Evolutionary conservation across 2,888 invertebrate species (phyloP).

Genomic region (Agriopis marginaria): DNA sequence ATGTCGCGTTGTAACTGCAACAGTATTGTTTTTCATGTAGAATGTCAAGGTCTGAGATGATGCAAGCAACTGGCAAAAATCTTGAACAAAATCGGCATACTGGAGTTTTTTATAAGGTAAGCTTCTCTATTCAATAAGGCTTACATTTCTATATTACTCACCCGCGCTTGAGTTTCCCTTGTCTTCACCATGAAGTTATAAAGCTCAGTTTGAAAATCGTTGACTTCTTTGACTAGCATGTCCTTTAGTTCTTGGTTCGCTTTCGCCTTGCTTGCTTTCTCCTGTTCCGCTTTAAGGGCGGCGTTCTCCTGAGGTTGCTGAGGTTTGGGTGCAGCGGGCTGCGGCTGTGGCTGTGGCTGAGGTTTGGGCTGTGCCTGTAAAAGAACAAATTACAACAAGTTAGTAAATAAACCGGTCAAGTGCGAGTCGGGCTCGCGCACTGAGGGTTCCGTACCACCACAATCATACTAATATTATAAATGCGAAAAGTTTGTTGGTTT

Average conservation of each 20-base stretch:
- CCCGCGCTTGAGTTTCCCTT: constrained; percentile 79
- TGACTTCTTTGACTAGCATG: constrained; percentile 88
- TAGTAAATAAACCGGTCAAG: no score
- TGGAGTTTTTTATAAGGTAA: no score
- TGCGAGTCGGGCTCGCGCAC: no score
- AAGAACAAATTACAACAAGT: background rate
- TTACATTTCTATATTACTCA: constrained; percentile 65
- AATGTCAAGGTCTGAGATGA: no score
- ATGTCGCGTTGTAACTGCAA: constrained; percentile 71
- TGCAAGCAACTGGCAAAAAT: no score
- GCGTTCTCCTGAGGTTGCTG: constrained; percentile 58
- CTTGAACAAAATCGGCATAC: no score
- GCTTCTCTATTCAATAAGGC: background rate
- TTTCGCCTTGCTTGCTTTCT: constrained; percentile 66
- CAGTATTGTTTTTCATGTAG: no score
- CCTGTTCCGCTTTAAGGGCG: constrained; percentile 73
- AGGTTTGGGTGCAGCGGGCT: constrained; percentile 21
- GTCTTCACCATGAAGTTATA: constrained; percentile 86
- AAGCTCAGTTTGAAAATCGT: constrained; percentile 88
- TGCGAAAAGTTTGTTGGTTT: no score
- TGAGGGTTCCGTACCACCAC: no score
- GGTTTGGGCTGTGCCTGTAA: background rate
- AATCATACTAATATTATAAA: no score
- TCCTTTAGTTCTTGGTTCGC: constrained; percentile 82
- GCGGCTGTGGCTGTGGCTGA: constrained; percentile 30